Percentiles rank a stretch among this genome's conserved stretches.
Conservation (phyloP, 2,797 vertebrate genomes). For the Rhinichthys osculus region DNA sequence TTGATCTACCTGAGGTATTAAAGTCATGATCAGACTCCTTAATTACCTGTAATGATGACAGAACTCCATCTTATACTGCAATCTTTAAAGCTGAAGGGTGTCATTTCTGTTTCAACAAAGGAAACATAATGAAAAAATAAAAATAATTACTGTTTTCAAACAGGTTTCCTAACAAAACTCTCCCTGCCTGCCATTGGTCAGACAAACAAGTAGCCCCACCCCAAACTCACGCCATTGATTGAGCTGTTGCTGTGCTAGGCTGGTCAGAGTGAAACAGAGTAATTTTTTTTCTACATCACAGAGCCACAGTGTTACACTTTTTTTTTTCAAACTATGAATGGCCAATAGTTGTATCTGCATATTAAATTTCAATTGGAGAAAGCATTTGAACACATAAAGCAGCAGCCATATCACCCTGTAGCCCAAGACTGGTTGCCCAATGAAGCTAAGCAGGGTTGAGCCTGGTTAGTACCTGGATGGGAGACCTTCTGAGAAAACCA, state of each 20-base stretch:
- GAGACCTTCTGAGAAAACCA: too few relatives aligned
- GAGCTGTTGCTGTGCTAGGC: neutral
- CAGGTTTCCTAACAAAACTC: neutral
- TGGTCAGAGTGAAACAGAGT: neutral
- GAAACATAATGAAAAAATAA: neutral
- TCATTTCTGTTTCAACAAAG: neutral
- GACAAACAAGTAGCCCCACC: neutral
- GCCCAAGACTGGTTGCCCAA: too few relatives aligned
- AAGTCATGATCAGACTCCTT: neutral
- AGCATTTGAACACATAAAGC: neutral
- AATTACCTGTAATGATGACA: slow-evolving; percentile 24
- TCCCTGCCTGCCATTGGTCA: neutral
- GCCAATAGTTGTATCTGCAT: neutral
- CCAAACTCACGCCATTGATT: neutral
- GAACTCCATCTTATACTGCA: neutral
- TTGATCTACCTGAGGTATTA: neutral
- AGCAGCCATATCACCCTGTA: too few relatives aligned
- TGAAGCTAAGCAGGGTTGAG: too few relatives aligned
- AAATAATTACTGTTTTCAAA: neutral
- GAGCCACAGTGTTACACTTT: neutral
- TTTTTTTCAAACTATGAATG: neutral
- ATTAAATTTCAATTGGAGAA: neutral
- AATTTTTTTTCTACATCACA: neutral
- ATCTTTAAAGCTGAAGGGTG: neutral
- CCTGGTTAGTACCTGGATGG: too few relatives aligned